Conservation (phyloP, 2,888 invertebrate genomes). For the Cerastis leucographa region DNA sequence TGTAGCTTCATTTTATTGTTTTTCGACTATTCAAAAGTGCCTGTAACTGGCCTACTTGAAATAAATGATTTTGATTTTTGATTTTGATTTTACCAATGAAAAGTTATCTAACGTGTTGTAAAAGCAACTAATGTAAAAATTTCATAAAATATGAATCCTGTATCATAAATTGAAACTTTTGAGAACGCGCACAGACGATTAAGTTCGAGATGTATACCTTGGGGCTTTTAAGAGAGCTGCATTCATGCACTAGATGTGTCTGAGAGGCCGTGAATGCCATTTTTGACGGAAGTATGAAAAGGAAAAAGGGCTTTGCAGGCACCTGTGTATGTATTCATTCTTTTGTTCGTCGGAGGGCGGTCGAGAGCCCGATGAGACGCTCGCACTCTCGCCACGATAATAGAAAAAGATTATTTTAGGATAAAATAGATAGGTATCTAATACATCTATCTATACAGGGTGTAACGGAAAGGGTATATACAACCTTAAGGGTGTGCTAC, state of each 20-base stretch:
- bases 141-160: constrained; percentile 16
- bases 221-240: constrained; percentile 75
- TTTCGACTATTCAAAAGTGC: no score
- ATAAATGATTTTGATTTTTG: no score
- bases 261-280: constrained; percentile 79
- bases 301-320: constrained; percentile 78
- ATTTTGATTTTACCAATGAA: no score
- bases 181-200: constrained; percentile 43
- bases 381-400: constrained; percentile 55
- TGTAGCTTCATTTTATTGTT: no score
- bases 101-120: constrained; percentile 15
- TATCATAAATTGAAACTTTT: constrained; percentile 28
- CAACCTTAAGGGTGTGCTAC: no score
- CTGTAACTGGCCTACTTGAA: no score
- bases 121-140: constrained; percentile 20
- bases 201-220: constrained; percentile 60
- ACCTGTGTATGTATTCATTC: constrained; percentile 79
- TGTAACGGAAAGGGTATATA: no score
- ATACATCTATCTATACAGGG: no score
- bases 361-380: constrained; percentile 70
- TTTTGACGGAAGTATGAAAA: constrained; percentile 79
- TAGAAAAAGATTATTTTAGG: no score
- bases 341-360: constrained; percentile 79
- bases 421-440: constrained; percentile 35
- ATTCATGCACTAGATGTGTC: constrained; percentile 76